Conservation (phyloP, 2,797 vertebrate genomes). For the Aselliscus stoliczkanus region DNA sequence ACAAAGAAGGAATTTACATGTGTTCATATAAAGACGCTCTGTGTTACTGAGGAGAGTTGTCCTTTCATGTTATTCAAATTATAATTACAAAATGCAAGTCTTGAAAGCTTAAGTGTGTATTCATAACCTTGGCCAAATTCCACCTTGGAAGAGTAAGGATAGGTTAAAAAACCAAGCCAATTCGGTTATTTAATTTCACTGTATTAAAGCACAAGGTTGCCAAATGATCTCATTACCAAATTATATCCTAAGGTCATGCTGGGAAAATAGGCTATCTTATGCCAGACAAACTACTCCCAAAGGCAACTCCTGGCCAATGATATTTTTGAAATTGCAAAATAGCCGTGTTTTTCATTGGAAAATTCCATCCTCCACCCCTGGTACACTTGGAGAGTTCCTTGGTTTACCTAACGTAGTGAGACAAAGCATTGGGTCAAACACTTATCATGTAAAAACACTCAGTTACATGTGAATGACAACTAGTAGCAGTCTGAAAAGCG, state of each 20-base stretch:
- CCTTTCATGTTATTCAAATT: conserved; percentile 52
- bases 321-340: conserved; percentile 54
- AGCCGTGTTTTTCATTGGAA: conserved; percentile 42
- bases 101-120: conserved; percentile 47
- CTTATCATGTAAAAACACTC: background rate
- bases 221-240: conserved; percentile 70
- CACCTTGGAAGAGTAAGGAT: conserved; percentile 38
- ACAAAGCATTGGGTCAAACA: background rate
- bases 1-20: background rate
- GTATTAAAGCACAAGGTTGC: conserved; percentile 57
- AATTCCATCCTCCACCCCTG: background rate
- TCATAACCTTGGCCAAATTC: conserved; percentile 52
- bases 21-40: background rate
- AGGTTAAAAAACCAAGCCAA: conserved; percentile 53
- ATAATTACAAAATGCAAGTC: conserved; percentile 50
- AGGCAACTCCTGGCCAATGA: conserved; percentile 7
- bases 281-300: conserved; percentile 42
- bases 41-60: background rate
- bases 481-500: background rate
- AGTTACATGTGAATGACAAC: background rate
- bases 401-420: background rate
- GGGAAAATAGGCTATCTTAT: conserved; percentile 32
- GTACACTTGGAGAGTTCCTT: background rate
- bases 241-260: conserved; percentile 66
- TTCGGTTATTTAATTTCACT: conserved; percentile 66